Evolutionary conservation across 1,140 invertebrate genomes (phyloP).

Genomic region (Drosophila auraria): DNA sequence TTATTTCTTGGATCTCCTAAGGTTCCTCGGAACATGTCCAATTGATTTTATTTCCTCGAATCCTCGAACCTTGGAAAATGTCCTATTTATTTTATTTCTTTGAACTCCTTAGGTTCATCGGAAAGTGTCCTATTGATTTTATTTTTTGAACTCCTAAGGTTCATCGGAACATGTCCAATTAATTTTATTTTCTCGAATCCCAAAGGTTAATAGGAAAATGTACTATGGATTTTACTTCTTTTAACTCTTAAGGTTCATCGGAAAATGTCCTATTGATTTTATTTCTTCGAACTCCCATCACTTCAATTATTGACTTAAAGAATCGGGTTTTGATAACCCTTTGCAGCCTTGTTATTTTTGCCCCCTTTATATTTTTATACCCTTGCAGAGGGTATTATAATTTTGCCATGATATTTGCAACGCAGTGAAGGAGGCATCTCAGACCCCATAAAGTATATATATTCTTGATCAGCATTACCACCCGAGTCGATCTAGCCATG

Average conservation of each 20-base stretch:
- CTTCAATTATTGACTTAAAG: conserved; percentile 14
- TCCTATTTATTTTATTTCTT: neutral
- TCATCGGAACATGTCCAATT: too few species aligned
- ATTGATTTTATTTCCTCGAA: neutral
- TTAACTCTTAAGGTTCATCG: neutral
- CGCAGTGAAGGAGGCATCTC: too few species aligned
- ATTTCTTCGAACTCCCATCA: neutral
- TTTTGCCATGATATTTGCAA: too few species aligned
- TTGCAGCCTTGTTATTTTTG: conserved; percentile 9
- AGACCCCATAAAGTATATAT: too few species aligned
- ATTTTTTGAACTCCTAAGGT: neutral
- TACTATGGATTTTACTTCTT: neutral
- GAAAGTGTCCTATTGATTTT: neutral
- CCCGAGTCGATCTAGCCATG: too few species aligned
- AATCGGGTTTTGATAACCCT: neutral
- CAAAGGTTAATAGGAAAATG: too few species aligned
- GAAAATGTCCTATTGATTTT: neutral
- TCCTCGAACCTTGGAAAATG: too few species aligned
- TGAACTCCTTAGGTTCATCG: too few species aligned
- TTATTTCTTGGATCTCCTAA: neutral
- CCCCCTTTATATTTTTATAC: neutral
- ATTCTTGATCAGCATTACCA: too few species aligned
- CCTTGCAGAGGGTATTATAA: too few species aligned
- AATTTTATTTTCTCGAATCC: neutral
- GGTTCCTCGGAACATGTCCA: too few species aligned